A percentile compares a stretch with the other conserved stretches of the same genome.
Conservation (phyloP, 2,113 vertebrate species). For the Thymallus thymallus region DNA sequence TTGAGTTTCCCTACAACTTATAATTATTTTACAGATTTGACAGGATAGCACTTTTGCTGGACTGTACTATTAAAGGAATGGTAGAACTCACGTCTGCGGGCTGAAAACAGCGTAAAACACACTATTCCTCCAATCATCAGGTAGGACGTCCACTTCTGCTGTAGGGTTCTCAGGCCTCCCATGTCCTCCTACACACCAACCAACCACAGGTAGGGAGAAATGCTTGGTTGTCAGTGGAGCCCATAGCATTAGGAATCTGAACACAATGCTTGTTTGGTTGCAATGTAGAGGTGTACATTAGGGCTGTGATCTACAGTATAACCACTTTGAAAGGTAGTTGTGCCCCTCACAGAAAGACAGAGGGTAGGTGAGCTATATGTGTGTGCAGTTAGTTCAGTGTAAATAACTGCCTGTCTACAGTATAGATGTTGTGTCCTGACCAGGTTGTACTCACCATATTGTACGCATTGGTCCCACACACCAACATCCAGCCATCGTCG, state of each 20-base stretch:
- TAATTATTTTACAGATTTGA: neutral
- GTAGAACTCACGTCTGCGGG: constrained; percentile 53
- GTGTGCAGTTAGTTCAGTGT: neutral
- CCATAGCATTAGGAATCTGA: neutral
- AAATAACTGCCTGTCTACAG: too few relatives aligned
- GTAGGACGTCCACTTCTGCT: constrained; percentile 60
- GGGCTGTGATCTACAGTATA: too few relatives aligned
- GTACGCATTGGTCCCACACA: neutral
- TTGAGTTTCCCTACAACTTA: too few relatives aligned
- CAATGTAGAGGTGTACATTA: neutral
- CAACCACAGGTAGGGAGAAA: constrained; percentile 1
- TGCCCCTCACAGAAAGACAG: neutral
- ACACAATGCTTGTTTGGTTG: neutral
- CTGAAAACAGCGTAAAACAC: constrained; percentile 64
- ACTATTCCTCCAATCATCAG: constrained; percentile 58
- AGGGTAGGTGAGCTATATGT: neutral
- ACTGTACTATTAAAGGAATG: neutral
- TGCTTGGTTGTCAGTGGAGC: neutral
- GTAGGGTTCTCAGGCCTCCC: constrained; percentile 55
- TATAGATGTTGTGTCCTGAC: neutral
- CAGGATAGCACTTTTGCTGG: neutral
- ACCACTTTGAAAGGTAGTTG: neutral
- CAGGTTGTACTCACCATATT: neutral
- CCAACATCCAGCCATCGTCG: neutral
- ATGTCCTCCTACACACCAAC: constrained; percentile 52